phyloP scores from a whole-genome alignment of 30 jellyfish, hydroid and myxozoan genomes.

The Turritopsis dohrnii region DNA sequence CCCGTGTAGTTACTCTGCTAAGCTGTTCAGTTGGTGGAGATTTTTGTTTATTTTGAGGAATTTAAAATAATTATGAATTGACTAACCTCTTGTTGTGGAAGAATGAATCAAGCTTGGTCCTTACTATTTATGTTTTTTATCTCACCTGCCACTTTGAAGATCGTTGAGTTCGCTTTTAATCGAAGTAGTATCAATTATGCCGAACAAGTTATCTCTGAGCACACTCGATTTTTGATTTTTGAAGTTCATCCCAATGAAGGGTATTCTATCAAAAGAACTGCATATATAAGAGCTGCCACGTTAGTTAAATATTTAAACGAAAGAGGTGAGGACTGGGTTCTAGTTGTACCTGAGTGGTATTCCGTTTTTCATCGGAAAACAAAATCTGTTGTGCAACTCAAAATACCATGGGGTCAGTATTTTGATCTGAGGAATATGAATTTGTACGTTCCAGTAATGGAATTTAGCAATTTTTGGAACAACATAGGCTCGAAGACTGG shows the following conservation, averaged over 20 bases:
- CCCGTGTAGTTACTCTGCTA: background rate
- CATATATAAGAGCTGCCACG: background rate
- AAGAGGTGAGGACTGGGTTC: background rate
- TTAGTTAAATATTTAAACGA: background rate
- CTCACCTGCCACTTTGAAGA: background rate
- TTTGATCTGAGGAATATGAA: background rate
- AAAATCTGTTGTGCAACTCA: background rate
- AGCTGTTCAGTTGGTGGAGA: background rate
- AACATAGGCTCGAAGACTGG: background rate
- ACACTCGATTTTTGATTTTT: background rate
- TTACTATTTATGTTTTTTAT: background rate
- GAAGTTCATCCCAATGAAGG: conserved; percentile 1
- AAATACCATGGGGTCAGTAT: background rate
- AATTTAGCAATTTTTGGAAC: background rate
- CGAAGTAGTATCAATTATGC: background rate
- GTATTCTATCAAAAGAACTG: background rate
- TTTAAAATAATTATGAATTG: no score
- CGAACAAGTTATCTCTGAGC: background rate
- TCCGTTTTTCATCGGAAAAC: background rate
- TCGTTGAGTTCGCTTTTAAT: background rate
- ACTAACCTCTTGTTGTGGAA: background rate
- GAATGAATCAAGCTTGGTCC: background rate
- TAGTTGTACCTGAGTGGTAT: background rate
- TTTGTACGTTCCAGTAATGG: conserved; percentile 1
- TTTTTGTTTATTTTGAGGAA: no score